Evolutionary conservation across 2,888 invertebrate species (phyloP).

Genomic region (Lasioglossum figueresi): DNA sequence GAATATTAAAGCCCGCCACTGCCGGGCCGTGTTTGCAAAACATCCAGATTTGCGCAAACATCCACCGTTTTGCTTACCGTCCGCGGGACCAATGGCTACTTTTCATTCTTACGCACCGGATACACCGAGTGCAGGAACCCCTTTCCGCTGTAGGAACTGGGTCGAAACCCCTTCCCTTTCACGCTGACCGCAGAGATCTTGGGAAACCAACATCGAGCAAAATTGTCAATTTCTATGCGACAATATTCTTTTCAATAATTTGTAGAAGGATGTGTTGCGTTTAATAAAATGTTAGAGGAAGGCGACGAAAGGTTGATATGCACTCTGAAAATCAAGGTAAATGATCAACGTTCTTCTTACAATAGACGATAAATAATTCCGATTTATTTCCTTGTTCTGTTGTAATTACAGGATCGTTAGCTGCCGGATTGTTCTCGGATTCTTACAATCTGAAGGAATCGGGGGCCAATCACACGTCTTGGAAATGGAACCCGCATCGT

Average conservation of each 20-base stretch:
- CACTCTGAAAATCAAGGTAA: slow-evolving; percentile 8
- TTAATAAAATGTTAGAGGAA: background rate
- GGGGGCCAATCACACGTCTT: background rate
- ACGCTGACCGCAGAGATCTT: background rate
- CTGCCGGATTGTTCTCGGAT: slow-evolving; percentile 25
- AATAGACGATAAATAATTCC: slow-evolving; percentile 76
- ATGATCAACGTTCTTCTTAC: background rate
- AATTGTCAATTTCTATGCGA: no score
- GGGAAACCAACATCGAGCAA: background rate
- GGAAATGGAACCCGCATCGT: background rate
- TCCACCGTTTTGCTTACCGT: slow-evolving; percentile 38
- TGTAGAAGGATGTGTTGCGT: no score
- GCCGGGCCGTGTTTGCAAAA: slow-evolving; percentile 65
- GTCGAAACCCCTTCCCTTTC: background rate
- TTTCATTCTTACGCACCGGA: slow-evolving; percentile 37
- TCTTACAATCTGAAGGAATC: slow-evolving; percentile 14
- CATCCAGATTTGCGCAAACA: slow-evolving; percentile 64
- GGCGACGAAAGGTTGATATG: no score
- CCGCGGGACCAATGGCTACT: slow-evolving; percentile 41
- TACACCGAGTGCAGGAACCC: slow-evolving; percentile 28
- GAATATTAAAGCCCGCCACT: slow-evolving; percentile 63
- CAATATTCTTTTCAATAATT: background rate
- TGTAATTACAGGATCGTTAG: slow-evolving; percentile 48
- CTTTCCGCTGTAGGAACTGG: slow-evolving; percentile 8
- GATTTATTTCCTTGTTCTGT: slow-evolving; percentile 71